These are phyloP conservation scores for Zygothrica quintamaculata DNA, from an alignment of 2,888 invertebrate species.

Conservation along the genomic window DNA sequence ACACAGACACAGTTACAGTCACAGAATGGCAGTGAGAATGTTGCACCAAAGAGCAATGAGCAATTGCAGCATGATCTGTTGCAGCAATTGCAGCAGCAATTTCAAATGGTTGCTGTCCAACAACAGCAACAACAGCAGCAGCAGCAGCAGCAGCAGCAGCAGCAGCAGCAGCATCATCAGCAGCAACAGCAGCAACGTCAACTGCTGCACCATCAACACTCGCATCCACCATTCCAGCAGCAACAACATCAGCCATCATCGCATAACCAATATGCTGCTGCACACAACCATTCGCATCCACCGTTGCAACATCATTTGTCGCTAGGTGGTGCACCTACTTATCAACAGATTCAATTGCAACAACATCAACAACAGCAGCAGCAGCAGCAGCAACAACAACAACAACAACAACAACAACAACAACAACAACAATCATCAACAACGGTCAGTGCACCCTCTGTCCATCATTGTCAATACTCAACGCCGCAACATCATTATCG, in stretches of 20 bases:
- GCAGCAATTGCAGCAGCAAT: conserved; percentile 74
- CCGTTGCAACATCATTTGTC: conserved; percentile 82
- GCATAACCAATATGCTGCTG: conserved; percentile 1
- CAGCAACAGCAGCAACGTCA: conserved; percentile 71
- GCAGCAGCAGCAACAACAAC: conserved; percentile 24
- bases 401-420: conserved; percentile 23
- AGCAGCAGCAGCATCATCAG: conserved; percentile 47
- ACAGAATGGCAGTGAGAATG: conserved; percentile 31
- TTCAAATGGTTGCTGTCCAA: conserved; percentile 64
- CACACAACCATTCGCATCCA: conserved; percentile 58
- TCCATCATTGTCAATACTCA: conserved; percentile 71
- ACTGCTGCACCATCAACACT: conserved; percentile 75
- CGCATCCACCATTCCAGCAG: conserved; percentile 75
- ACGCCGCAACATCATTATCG: conserved; percentile 78
- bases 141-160: conserved; percentile 64
- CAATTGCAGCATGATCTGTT: conserved; percentile 69
- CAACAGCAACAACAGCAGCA: conserved; percentile 67
- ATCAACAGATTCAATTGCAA: conserved; percentile 44
- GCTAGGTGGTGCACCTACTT: conserved; percentile 84
- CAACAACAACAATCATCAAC: conserved; percentile 17
- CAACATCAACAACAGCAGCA: no score
- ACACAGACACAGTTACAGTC: conserved; percentile 16
- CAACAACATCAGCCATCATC: conserved; percentile 44
- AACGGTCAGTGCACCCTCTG: conserved; percentile 36
- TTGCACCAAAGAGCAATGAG: conserved; percentile 45